These are phyloP conservation scores for Podarcis raffonei DNA, from an alignment of 2,113 vertebrate species.

Conservation along the genomic window DNA sequence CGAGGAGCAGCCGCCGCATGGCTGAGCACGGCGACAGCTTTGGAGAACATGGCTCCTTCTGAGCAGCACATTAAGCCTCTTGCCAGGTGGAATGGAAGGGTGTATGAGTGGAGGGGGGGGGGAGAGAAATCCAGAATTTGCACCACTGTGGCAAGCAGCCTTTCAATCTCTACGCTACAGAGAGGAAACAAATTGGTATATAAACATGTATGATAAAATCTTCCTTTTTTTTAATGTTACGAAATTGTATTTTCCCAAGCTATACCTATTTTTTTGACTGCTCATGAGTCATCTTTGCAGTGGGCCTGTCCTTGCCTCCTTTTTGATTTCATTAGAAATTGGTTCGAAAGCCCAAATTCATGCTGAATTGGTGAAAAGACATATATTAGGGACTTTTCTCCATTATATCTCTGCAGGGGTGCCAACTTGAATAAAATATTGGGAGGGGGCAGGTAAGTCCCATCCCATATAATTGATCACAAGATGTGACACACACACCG, in stretches of 20 bases:
- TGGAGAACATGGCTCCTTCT: constrained; percentile 15
- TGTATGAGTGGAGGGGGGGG: background rate
- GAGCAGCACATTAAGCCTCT: background rate
- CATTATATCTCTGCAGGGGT: background rate
- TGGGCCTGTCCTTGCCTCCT: background rate
- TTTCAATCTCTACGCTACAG: background rate
- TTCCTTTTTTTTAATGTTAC: accelerated
- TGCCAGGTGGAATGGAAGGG: constrained; percentile 12
- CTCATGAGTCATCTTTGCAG: background rate
- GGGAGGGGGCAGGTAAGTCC: too few species aligned
- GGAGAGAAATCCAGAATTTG: constrained; percentile 13
- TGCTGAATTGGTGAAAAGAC: background rate
- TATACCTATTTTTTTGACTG: background rate
- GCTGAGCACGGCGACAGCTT: background rate
- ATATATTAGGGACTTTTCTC: background rate
- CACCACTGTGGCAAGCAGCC: background rate
- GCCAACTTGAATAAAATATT: too few species aligned
- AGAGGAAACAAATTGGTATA: background rate
- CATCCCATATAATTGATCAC: too few species aligned
- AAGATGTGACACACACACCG: too few species aligned
- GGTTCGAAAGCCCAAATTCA: background rate
- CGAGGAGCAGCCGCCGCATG: constrained; percentile 10
- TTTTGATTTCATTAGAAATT: background rate
- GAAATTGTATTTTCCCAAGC: background rate
- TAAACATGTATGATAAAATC: background rate